Evolutionary conservation across 1,140 invertebrate species (phyloP), one percentile per base, ranked within the genome.

Genomic region (Cydia fagiglandana): DNA sequence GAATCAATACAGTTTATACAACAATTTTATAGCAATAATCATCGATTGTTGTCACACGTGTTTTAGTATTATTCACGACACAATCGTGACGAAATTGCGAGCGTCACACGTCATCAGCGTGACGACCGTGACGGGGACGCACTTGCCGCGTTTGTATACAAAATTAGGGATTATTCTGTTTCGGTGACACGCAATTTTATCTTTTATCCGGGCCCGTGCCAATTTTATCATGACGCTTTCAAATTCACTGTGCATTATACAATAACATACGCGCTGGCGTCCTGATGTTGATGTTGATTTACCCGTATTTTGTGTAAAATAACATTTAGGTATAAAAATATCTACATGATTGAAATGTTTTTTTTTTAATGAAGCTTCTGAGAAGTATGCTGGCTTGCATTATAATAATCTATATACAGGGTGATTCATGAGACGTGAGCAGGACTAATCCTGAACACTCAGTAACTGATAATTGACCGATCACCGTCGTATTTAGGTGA

Each of bases 101-200:
- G 66, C 66, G 66, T 70, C 66, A 70, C 66, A 70, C 66, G 66
- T 70, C 66, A 70, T 73, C 73, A 73, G 17, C 73, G 47, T 73
- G 73, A 73, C 41, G 47, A 70, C 30, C 66, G 66, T 70, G 66
- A 70, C 66, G 83, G 86, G 83, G 83, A 82, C 81, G 77, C 77
- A 76, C 75, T 85, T 79, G 73, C 77, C 78, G 50, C 68, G 78
- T 81, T 75, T 85, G 85, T 88, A 89, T 90, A 89, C 86, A 89
- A 91, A 89, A 91, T 91, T 91, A 89, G 83, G 84, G 81, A 88
- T 87, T 84, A 91, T 89, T 88, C 87, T 87, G 76, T 53, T 75
- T 81, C 81, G 77, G 56, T 84, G 80, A 86, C 77, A 76, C 73
- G 79, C 81, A 82, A 83, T 83, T 79, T 80, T 75, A 75, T 80